These are phyloP conservation scores for Trachymyrmex cornetzi DNA, from an alignment of 1,140 invertebrate genomes.

Conservation along the genomic window DNA sequence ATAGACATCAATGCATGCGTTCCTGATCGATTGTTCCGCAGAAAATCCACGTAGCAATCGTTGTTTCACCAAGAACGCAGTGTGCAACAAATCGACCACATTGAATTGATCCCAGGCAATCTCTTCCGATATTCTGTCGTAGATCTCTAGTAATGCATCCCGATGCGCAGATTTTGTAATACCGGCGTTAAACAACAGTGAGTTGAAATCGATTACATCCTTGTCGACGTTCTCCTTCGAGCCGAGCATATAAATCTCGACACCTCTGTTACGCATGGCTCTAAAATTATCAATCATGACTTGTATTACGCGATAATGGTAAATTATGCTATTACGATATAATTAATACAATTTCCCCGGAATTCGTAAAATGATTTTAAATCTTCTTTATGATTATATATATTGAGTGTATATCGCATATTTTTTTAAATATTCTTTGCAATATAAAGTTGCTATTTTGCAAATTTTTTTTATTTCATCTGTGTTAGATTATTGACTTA, in stretches of 20 bases:
- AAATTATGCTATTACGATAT: neutral
- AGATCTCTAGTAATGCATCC: slow-evolving; percentile 87
- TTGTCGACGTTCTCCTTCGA: slow-evolving; percentile 80
- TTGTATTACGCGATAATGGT: neutral
- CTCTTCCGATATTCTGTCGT: slow-evolving; percentile 84
- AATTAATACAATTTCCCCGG: neutral
- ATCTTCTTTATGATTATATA: neutral
- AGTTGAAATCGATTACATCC: slow-evolving; percentile 86
- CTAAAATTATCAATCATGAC: slow-evolving; percentile 85
- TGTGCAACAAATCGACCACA: slow-evolving; percentile 89
- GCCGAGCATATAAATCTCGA: slow-evolving; percentile 94
- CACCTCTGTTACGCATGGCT: slow-evolving; percentile 98
- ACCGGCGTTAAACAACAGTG: slow-evolving; percentile 87
- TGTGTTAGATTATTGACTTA: neutral
- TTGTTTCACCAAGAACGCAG: slow-evolving; percentile 89
- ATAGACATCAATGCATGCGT: slow-evolving; percentile 90
- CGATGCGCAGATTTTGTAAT: slow-evolving; percentile 83
- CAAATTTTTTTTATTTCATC: neutral
- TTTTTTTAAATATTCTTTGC: neutral
- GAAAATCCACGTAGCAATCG: slow-evolving; percentile 89
- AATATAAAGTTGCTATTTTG: neutral
- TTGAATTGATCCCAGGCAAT: slow-evolving; percentile 86
- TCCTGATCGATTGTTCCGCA: slow-evolving; percentile 86
- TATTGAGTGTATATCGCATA: neutral
- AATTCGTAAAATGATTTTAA: neutral